Conservation (phyloP, 2,888 invertebrate species). For the Eledona agricola region DNA sequence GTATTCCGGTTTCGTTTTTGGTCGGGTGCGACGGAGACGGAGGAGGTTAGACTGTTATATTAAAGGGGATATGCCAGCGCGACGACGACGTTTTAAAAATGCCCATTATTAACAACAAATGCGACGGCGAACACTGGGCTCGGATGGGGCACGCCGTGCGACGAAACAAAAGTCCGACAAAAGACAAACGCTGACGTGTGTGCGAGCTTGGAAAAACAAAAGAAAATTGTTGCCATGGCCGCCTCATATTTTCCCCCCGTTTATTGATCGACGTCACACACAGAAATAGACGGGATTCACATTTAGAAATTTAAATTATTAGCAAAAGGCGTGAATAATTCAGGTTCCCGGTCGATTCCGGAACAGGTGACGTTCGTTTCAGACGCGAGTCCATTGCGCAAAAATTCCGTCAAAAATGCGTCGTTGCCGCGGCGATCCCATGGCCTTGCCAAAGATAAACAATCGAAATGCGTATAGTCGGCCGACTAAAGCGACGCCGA, state of each 20-base stretch:
- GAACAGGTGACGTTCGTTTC: constrained; percentile 10
- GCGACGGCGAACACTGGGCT: constrained; percentile 9
- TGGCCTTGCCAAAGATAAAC: constrained; percentile 14
- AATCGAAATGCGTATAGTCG: constrained; percentile 9
- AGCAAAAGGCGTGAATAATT: constrained; percentile 32
- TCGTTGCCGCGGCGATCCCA: constrained; percentile 6
- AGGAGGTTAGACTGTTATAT: constrained; percentile 56
- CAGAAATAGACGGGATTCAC: constrained; percentile 34
- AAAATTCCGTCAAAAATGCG: too few relatives aligned
- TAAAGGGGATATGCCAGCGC: constrained; percentile 56
- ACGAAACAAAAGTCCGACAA: neutral
- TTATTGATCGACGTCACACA: constrained; percentile 37
- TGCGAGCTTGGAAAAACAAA: constrained; percentile 23
- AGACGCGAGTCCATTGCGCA: too few relatives aligned
- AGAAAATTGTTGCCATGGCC: constrained; percentile 23
- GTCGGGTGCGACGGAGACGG: constrained; percentile 50
- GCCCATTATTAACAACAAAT: constrained; percentile 38
- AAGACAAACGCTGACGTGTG: neutral
- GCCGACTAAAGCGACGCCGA: constrained; percentile 2
- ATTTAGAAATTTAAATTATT: constrained; percentile 39
- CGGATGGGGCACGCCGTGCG: too few relatives aligned
- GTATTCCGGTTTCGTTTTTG: constrained; percentile 52
- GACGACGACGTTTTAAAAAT: constrained; percentile 41
- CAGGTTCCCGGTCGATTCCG: constrained; percentile 17
- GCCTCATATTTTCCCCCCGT: constrained; percentile 17